A percentile compares a stretch with the other conserved stretches of the same genome.
phyloP scores from a whole-genome alignment of 2,797 vertebrate species.

The Nannoperca obscura region DNA sequence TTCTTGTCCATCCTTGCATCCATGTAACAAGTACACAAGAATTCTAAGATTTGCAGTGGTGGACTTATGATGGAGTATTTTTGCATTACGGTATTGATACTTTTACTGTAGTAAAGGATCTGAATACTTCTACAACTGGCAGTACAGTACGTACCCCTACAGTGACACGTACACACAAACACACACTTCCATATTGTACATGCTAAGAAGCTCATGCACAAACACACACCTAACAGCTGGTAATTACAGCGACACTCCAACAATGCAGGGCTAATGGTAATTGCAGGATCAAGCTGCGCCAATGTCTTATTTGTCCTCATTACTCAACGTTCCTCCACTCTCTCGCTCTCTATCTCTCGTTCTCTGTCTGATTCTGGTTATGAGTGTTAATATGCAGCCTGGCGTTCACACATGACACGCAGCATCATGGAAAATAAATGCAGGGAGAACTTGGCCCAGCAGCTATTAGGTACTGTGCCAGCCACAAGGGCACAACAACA shows the following conservation, averaged over 20 bases:
- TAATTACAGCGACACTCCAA: slow-evolving; percentile 63
- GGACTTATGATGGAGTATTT: not conserved
- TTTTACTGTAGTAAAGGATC: not conserved
- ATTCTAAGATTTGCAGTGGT: not conserved
- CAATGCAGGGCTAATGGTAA: slow-evolving; percentile 78
- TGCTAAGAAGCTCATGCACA: slow-evolving; percentile 33
- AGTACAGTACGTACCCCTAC: not conserved
- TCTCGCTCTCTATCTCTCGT: slow-evolving; percentile 22
- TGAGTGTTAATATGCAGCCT: slow-evolving; percentile 25
- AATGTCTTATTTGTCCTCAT: slow-evolving; percentile 70
- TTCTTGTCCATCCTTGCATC: slow-evolving; percentile 7
- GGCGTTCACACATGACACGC: slow-evolving; percentile 8
- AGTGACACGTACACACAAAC: slow-evolving; percentile 17
- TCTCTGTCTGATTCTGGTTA: slow-evolving; percentile 38
- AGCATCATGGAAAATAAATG: slow-evolving; percentile 52
- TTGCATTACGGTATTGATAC: not conserved
- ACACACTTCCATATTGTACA: slow-evolving; percentile 36
- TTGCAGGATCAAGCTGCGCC: slow-evolving; percentile 70
- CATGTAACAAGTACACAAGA: not conserved
- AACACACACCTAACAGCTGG: slow-evolving; percentile 56
- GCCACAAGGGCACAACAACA: slow-evolving; percentile 74
- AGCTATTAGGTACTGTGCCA: slow-evolving; percentile 63
- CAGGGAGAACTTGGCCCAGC: slow-evolving; percentile 47
- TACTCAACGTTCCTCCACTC: slow-evolving; percentile 47
- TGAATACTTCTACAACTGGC: not conserved